phyloP scores from a whole-genome alignment of 2,797 vertebrate species.

The Rhynchonycteris naso region DNA sequence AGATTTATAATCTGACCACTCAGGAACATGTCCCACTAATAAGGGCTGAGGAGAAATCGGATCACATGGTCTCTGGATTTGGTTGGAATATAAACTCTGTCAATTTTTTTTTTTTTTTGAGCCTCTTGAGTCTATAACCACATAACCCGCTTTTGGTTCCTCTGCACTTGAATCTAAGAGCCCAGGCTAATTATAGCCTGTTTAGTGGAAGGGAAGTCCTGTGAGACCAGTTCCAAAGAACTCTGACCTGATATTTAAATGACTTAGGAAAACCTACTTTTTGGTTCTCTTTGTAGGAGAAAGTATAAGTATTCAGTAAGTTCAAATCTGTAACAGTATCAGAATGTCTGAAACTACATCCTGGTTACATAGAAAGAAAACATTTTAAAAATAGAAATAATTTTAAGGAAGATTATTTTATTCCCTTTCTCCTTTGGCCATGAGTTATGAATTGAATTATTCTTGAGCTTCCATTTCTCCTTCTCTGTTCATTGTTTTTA shows the following conservation, averaged over 20 bases:
- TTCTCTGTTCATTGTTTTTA: neutral
- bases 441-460: neutral
- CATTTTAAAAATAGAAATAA: conserved; percentile 20
- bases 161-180: neutral
- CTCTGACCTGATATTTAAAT: conserved; percentile 60
- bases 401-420: conserved; percentile 9
- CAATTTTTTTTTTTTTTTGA: conserved; percentile 58
- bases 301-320: neutral
- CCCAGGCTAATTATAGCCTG: conserved; percentile 52
- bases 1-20: neutral
- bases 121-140: conserved; percentile 28
- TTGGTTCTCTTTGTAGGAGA: conserved; percentile 48
- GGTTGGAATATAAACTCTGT: neutral
- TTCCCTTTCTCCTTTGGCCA: neutral
- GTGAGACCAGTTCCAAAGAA: conserved; percentile 45
- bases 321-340: conserved; percentile 4
- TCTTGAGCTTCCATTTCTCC: conserved; percentile 4
- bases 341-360: conserved; percentile 34
- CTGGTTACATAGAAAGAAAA: conserved; percentile 45
- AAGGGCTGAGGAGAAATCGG: conserved; percentile 21
- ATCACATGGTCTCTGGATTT: neutral
- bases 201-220: conserved; percentile 49
- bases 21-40: neutral
- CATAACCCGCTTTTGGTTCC: conserved; percentile 50
- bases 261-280: conserved; percentile 21